phyloP scores from a whole-genome alignment of 2,797 vertebrate genomes.

The Gobionotothen gibberifrons region DNA sequence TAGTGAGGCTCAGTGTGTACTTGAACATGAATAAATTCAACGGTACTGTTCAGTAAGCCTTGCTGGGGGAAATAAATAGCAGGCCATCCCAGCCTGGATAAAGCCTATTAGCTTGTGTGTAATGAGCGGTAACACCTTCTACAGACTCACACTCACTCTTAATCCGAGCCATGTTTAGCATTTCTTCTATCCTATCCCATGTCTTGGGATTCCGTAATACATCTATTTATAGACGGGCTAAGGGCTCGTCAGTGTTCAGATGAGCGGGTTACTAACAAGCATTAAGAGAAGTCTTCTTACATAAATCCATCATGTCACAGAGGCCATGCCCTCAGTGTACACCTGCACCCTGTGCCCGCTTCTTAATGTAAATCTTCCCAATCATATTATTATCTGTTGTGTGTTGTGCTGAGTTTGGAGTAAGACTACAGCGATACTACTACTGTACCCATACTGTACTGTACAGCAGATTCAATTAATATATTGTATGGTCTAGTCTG shows the following conservation, averaged over 20 bases:
- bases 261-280: slow-evolving; percentile 38
- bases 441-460: neutral
- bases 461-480: neutral
- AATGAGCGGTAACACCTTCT: slow-evolving; percentile 30
- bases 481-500: neutral
- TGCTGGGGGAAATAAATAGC: slow-evolving; percentile 63
- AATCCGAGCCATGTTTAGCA: slow-evolving; percentile 72
- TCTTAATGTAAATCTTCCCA: slow-evolving; percentile 36
- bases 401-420: slow-evolving; percentile 1
- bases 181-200: slow-evolving; percentile 47
- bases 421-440: neutral
- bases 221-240: slow-evolving; percentile 75
- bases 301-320: slow-evolving; percentile 41
- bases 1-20: slow-evolving; percentile 15
- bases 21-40: slow-evolving; percentile 38
- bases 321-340: slow-evolving; percentile 7
- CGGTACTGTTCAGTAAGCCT: slow-evolving; percentile 33
- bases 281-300: slow-evolving; percentile 61
- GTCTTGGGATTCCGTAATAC: slow-evolving; percentile 58
- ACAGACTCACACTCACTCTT: slow-evolving; percentile 59
- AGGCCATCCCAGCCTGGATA: slow-evolving; percentile 29
- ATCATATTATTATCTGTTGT: slow-evolving; percentile 49
- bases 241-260: slow-evolving; percentile 43
- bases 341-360: neutral
- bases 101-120: slow-evolving; percentile 52